phyloP scores from a whole-genome alignment of 2,797 vertebrate species.

The Cygnus olor region DNA sequence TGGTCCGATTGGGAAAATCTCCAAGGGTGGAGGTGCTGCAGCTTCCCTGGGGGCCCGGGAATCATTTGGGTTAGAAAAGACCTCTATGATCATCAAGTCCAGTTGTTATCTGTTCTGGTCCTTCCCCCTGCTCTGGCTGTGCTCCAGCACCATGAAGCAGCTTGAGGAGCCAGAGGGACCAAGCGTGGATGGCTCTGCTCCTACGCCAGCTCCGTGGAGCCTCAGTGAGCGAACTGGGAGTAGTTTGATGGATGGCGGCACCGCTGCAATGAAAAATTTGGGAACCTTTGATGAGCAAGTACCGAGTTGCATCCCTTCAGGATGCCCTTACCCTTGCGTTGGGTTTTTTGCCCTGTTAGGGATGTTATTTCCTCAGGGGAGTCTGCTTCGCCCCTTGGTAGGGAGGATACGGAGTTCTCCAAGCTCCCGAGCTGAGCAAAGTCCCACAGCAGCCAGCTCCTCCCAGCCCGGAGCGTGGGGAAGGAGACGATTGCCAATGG shows the following conservation, averaged over 20 bases:
- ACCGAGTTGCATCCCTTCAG: fast-evolving
- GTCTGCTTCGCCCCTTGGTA: not conserved
- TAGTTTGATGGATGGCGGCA: not conserved
- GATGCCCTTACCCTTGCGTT: not conserved
- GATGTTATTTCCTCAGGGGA: not conserved
- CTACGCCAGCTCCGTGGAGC: fast-evolving
- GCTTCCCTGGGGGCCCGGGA: not conserved
- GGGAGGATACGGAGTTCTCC: not conserved
- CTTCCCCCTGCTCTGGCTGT: not conserved
- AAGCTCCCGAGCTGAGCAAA: not conserved
- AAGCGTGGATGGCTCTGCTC: not conserved
- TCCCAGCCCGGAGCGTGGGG: not conserved
- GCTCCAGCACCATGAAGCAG: not conserved
- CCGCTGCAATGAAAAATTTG: fast-evolving
- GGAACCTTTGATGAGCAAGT: not conserved
- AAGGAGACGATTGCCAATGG: not conserved
- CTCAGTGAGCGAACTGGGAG: not conserved
- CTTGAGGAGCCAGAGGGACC: not conserved
- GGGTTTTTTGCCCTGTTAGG: not conserved
- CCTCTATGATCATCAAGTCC: too few relatives aligned
- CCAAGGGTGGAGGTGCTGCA: not conserved
- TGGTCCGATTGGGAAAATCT: not conserved
- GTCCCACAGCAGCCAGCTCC: not conserved
- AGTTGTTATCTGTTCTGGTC: not conserved
- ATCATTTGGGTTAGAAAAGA: too few relatives aligned